Evolutionary conservation across 2,797 vertebrate species (phyloP).

Genomic region (Hylomyscus alleni): DNA sequence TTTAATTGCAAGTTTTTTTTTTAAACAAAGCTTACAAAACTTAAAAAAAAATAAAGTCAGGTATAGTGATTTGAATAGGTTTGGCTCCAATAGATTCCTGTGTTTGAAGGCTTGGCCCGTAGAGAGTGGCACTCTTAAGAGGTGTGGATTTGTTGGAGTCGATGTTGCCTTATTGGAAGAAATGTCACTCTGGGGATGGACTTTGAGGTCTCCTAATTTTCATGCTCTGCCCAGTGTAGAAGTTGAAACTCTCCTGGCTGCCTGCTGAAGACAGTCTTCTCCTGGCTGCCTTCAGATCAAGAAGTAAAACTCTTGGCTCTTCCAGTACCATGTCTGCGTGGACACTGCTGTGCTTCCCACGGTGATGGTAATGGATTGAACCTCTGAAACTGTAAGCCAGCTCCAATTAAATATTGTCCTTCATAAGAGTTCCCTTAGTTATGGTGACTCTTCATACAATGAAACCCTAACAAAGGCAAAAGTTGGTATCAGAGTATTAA

Average conservation of each 20-base stretch:
- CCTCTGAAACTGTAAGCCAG: neutral
- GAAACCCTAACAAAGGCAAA: neutral
- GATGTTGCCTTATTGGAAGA: neutral
- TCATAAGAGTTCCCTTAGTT: neutral
- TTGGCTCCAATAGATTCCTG: neutral
- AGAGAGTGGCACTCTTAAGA: neutral
- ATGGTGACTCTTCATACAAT: neutral
- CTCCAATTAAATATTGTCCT: neutral
- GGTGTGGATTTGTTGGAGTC: no score
- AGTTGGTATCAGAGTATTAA: neutral
- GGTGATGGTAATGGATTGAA: neutral
- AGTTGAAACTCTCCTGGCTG: neutral
- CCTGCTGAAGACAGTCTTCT: neutral
- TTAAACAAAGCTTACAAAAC: neutral
- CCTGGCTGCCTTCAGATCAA: neutral
- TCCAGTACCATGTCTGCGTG: neutral
- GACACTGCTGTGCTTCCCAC: neutral
- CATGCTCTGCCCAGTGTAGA: neutral
- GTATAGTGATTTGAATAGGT: neutral
- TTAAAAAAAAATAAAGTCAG: neutral
- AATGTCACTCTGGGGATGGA: neutral
- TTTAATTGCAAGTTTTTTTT: neutral
- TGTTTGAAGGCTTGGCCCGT: neutral
- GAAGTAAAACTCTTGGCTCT: no score
- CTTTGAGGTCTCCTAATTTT: neutral